These are phyloP conservation scores for Heliocidaris tuberculata DNA, from an alignment of 35 echinoderm and acorn worm genomes.

Conservation along the genomic window DNA sequence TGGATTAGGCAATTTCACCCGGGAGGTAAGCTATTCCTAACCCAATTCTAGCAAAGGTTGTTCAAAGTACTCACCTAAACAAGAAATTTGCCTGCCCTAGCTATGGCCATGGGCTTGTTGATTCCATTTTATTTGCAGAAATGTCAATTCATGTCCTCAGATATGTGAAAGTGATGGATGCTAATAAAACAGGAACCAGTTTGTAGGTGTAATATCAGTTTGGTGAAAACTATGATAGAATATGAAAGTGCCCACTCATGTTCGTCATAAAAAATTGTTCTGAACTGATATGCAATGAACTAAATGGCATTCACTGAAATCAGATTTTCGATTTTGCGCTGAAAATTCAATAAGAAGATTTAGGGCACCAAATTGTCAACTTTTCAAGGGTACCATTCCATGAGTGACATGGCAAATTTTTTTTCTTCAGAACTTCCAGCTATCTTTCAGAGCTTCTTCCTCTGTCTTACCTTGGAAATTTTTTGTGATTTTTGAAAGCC, in stretches of 20 bases:
- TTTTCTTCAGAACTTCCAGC: background rate
- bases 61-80: background rate
- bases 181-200: background rate
- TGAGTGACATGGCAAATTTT: background rate
- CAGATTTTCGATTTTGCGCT: background rate
- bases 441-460: background rate
- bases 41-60: background rate
- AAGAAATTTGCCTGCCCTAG: background rate
- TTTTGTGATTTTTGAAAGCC: background rate
- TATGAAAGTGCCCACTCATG: conserved; percentile 18
- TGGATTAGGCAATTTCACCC: no score
- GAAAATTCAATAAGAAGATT: background rate
- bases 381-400: background rate
- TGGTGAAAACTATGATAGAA: background rate
- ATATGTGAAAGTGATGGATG: background rate
- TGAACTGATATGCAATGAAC: background rate
- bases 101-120: background rate
- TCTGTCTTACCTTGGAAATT: background rate
- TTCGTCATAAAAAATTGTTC: background rate
- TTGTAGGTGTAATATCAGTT: background rate
- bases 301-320: background rate
- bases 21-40: no score
- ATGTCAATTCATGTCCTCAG: background rate
- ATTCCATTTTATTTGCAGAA: background rate
- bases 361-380: background rate